Percentiles rank a stretch among this genome's conserved stretches.
phyloP scores from a whole-genome alignment of 2,797 vertebrate genomes.

The Bovichtus diacanthus region DNA sequence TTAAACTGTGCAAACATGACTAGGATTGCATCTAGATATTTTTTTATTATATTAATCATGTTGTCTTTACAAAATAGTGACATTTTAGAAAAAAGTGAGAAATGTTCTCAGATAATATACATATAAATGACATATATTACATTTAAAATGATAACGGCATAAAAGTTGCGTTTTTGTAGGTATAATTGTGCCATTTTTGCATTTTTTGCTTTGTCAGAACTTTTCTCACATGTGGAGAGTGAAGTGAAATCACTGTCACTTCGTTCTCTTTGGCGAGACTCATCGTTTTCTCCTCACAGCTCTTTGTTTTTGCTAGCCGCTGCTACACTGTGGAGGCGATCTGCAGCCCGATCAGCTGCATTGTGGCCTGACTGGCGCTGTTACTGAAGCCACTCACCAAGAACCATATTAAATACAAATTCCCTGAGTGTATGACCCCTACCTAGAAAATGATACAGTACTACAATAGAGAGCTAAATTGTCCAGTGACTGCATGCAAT shows the following conservation, averaged over 20 bases:
- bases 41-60: too few relatives aligned
- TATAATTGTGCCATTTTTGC: not conserved
- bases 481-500: not conserved
- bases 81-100: not conserved
- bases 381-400: conserved; percentile 9
- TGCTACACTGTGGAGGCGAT: not conserved
- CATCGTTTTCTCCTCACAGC: not conserved
- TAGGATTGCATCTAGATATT: too few relatives aligned
- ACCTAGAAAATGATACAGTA: not conserved
- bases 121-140: too few relatives aligned
- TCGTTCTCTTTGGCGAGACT: not conserved
- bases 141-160: too few relatives aligned
- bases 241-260: not conserved
- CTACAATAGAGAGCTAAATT: not conserved
- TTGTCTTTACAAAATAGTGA: not conserved
- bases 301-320: not conserved
- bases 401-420: conserved; percentile 6
- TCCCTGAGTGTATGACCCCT: not conserved
- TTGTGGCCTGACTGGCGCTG: not conserved
- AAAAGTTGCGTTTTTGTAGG: too few relatives aligned
- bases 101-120: too few relatives aligned
- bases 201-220: not conserved
- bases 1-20: not conserved
- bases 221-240: not conserved
- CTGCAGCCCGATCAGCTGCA: conserved; percentile 2